Conservation (phyloP, 1,140 invertebrate genomes). For the Penaeus chinensis region DNA sequence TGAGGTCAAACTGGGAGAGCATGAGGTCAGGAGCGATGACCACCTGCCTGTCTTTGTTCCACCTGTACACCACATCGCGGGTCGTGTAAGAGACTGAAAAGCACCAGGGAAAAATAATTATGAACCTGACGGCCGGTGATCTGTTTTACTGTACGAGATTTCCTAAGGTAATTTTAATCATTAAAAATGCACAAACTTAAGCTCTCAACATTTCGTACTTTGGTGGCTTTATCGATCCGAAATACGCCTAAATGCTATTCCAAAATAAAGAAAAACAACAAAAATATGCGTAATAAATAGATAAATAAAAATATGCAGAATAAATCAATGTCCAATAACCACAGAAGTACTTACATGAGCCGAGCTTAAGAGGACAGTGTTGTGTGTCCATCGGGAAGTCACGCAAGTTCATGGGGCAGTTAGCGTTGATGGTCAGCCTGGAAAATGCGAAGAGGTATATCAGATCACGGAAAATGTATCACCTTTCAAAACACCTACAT, state of each 20-base stretch:
- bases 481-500: too few relatives aligned
- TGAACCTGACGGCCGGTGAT: too few relatives aligned
- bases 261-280: too few relatives aligned
- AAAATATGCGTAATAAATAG: too few relatives aligned
- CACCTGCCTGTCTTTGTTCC: conserved; percentile 85
- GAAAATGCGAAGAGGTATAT: conserved; percentile 88
- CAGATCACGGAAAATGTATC: conserved; percentile 72
- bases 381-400: conserved; percentile 98
- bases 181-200: too few relatives aligned
- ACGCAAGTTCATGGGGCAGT: conserved; percentile 95
- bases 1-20: conserved; percentile 90
- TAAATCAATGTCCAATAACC: too few relatives aligned
- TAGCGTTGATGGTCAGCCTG: conserved; percentile 96
- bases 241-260: too few relatives aligned
- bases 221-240: too few relatives aligned
- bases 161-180: too few relatives aligned
- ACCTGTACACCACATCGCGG: conserved; percentile 88
- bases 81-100: conserved; percentile 89
- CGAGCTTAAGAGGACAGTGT: conserved; percentile 89
- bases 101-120: conserved; percentile 41
- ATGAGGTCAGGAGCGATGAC: conserved; percentile 90
- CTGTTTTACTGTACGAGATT: too few relatives aligned
- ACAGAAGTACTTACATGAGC: conserved; percentile 85
- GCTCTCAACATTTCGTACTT: too few relatives aligned
- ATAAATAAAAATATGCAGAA: too few relatives aligned